These are phyloP conservation scores for Cepphus grylle DNA, from an alignment of 2,113 vertebrate genomes.

Conservation along the genomic window DNA sequence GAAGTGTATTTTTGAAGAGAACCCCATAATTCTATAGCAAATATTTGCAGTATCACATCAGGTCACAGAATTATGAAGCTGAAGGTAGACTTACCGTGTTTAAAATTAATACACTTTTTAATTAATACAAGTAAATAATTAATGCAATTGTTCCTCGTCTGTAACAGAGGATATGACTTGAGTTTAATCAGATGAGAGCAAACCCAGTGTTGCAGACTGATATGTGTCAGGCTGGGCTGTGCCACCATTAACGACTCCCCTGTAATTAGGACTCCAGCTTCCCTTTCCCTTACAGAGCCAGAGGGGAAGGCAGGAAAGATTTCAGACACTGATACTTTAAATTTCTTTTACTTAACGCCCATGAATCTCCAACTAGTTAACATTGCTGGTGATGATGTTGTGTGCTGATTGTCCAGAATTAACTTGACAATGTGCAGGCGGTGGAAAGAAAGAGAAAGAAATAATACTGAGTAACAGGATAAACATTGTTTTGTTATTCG, in stretches of 20 bases:
- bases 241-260: neutral
- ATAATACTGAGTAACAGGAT: neutral
- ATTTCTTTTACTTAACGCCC: neutral
- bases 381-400: neutral
- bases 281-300: neutral
- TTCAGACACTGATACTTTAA: neutral
- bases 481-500: neutral
- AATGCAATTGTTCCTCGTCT: neutral
- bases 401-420: neutral
- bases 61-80: neutral
- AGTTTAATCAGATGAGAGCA: neutral
- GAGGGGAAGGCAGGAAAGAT: neutral
- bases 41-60: neutral
- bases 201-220: neutral
- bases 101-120: neutral
- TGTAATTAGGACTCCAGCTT: neutral
- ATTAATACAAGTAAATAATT: no score
- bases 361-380: neutral
- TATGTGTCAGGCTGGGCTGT: fast-evolving
- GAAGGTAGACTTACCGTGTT: neutral
- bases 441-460: neutral
- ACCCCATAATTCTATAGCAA: neutral
- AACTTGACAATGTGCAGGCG: neutral
- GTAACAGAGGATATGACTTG: neutral
- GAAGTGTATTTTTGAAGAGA: neutral